Evolutionary conservation across 2,113 vertebrate species (phyloP).

Genomic region (Leiothrix lutea): DNA sequence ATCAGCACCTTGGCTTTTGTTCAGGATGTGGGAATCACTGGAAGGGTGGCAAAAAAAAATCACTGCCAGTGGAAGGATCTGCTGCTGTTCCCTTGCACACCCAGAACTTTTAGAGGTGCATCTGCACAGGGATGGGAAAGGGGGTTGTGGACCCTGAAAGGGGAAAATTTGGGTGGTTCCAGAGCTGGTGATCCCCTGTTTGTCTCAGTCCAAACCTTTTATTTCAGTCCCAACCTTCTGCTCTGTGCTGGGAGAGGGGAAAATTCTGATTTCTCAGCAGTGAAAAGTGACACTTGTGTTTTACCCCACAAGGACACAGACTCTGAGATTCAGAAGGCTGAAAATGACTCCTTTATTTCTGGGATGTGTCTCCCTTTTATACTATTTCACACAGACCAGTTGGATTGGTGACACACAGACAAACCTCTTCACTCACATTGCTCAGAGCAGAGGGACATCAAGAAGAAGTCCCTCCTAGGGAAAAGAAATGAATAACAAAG

Average conservation of each 20-base stretch:
- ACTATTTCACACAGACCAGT: too few species aligned
- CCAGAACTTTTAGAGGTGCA: neutral
- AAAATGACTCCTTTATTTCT: too few species aligned
- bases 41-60: neutral
- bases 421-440: too few species aligned
- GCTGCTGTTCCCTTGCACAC: neutral
- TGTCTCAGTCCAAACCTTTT: neutral
- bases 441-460: too few species aligned
- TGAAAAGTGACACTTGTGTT: neutral
- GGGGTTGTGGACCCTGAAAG: neutral
- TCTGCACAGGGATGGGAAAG: neutral
- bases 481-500: too few species aligned
- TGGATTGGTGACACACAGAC: too few species aligned
- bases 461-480: too few species aligned
- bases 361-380: too few species aligned
- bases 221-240: neutral
- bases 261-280: neutral
- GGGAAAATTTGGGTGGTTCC: neutral
- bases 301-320: too few species aligned
- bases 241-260: fast-evolving
- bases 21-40: neutral
- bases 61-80: neutral
- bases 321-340: too few species aligned
- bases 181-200: neutral
- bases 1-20: neutral